Percentiles rank a stretch among this genome's conserved stretches.
These are phyloP conservation scores for Notospermus geniculatus DNA, from an alignment of 1,140 invertebrate genomes.

Conservation along the genomic window DNA sequence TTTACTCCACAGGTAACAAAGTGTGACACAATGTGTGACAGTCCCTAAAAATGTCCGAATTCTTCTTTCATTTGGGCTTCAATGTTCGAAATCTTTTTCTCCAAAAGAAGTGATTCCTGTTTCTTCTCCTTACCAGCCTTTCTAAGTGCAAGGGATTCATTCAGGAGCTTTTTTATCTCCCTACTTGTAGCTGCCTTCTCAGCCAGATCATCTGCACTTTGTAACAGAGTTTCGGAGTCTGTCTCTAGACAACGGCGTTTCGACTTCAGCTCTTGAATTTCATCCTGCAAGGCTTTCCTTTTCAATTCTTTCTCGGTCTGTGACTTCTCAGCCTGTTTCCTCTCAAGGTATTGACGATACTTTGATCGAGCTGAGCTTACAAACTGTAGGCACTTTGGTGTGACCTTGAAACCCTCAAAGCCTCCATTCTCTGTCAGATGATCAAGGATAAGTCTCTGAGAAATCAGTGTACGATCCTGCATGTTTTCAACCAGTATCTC, in stretches of 20 bases:
- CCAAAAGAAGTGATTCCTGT: not conserved
- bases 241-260: not conserved
- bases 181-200: conserved; percentile 2
- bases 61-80: no score
- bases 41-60: no score
- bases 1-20: no score
- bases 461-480: conserved; percentile 22
- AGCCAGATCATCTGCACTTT: not conserved
- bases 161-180: conserved; percentile 4
- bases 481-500: conserved; percentile 30
- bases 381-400: not conserved
- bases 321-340: not conserved
- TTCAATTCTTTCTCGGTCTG: not conserved
- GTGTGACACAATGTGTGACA: no score
- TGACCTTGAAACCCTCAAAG: not conserved
- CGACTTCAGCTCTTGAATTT: not conserved
- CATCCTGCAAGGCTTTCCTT: not conserved
- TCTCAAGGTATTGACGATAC: conserved; percentile 5
- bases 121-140: not conserved
- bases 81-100: no score
- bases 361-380: not conserved
- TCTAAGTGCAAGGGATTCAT: not conserved
- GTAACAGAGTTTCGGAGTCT: not conserved
- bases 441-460: conserved; percentile 25
- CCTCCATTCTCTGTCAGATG: conserved; percentile 23